Evolutionary conservation across 1,140 invertebrate species (phyloP), one percentile per base, ranked within the genome.

Genomic region (Harpegnathos saltator): DNA sequence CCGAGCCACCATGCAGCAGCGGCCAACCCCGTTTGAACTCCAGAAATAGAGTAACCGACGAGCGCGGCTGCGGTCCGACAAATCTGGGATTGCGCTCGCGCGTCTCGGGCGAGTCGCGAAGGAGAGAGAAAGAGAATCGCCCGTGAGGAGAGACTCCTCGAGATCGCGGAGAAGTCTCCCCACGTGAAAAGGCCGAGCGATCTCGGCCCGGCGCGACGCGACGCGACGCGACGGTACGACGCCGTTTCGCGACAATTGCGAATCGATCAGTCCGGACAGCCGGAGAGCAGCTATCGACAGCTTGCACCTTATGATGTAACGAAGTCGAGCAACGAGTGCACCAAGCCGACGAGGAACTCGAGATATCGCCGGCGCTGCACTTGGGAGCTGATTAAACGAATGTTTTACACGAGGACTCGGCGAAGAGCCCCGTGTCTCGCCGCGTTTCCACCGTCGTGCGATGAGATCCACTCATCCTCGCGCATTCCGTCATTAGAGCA

Each of bases 41-140:
- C 86, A 88, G 77, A 88, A 88, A 88, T 88, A 88, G 86, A 87
- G 86, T 66, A 87, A 87, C 85, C 50, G 61, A 15, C 59, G 77
- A 44, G 3, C 38, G 38, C 38, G 38, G 38, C 29, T 69, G 33
- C 75, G 65, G 71, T 61, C 71, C 61, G 29, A 85, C 61, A n/a
- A 74, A 85, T 66, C 56, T 73, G 69, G 38, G 44, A 73, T 59
- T 11, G 44, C 33, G 48, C n/a, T 50, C 54, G 77, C 52, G 61
- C 33, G n/a, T n/a, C n/a, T 50, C 56, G 68, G 29, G 44, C 54
- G 54, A n/a, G 3, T 33, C 29, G 29, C 29, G 5, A 33, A 33
- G 29, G 5, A 11, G 38, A 5, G 38, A 44, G 38, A 7, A 33
- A 33, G 7, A 7, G 7, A 33, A 7, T 7, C 38, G 19, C 19